A percentile compares a stretch with the other conserved stretches of the same genome.
These are phyloP conservation scores for Mechanitis mazaeus DNA, from an alignment of 2,888 invertebrate species.

Conservation along the genomic window DNA sequence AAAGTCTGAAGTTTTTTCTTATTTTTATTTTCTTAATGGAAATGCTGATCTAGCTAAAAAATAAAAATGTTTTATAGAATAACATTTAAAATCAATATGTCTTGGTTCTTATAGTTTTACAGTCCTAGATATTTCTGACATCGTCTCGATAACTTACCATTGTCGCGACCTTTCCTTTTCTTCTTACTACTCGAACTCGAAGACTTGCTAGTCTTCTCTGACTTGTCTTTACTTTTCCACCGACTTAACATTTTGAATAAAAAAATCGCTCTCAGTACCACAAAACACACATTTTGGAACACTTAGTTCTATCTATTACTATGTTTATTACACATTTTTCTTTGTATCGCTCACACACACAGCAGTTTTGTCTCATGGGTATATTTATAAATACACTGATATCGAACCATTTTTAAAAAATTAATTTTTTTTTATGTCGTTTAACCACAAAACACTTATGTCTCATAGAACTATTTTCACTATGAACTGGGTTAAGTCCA, in stretches of 20 bases:
- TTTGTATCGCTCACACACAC: conserved; percentile 9
- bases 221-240: conserved; percentile 91
- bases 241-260: conserved; percentile 82
- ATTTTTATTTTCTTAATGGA: too few species aligned
- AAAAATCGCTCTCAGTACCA: conserved; percentile 21
- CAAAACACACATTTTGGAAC: conserved; percentile 16
- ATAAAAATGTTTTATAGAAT: too few species aligned
- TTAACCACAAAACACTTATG: background rate
- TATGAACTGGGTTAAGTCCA: conserved; percentile 4
- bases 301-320: conserved; percentile 21
- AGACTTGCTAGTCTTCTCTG: conserved; percentile 80
- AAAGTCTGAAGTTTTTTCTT: too few species aligned
- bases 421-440: conserved; percentile 4
- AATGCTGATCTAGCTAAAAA: too few species aligned
- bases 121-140: background rate
- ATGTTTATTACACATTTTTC: conserved; percentile 18
- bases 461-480: background rate
- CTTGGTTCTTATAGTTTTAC: too few species aligned
- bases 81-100: too few species aligned
- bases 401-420: background rate
- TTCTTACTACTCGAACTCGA: conserved; percentile 81
- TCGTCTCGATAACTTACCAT: conserved; percentile 73
- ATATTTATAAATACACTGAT: conserved; percentile 1
- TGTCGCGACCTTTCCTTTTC: conserved; percentile 90
- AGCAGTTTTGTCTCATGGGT: conserved; percentile 3